Conservation (phyloP, 2,888 invertebrate genomes). For the Clunio marinus region DNA sequence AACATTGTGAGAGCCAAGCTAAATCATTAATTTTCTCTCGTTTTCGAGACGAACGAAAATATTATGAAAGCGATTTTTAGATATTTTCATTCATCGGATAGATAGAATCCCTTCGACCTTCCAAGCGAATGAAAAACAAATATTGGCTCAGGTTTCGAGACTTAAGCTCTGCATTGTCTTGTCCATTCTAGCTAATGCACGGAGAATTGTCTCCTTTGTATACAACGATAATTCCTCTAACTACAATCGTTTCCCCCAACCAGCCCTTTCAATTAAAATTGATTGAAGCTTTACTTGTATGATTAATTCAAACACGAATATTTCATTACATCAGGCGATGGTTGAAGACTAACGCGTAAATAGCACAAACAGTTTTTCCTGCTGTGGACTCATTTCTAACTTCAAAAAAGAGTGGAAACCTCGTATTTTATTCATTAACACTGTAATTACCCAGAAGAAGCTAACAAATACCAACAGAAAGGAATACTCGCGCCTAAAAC, state of each 20-base stretch:
- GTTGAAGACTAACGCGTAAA: not conserved
- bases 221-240: too few relatives aligned
- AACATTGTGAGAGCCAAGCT: not conserved
- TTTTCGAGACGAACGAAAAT: not conserved
- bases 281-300: slow-evolving; percentile 8
- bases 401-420: not conserved
- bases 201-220: too few relatives aligned
- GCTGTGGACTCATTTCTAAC: not conserved
- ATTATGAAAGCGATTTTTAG: too few relatives aligned
- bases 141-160: not conserved
- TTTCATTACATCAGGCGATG: not conserved
- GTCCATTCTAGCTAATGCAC: not conserved
- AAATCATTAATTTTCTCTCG: too few relatives aligned
- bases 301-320: slow-evolving; percentile 19
- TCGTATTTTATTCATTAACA: slow-evolving; percentile 23
- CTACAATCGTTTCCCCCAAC: not conserved
- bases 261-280: slow-evolving; percentile 5
- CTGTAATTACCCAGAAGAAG: slow-evolving; percentile 18
- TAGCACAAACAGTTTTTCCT: not conserved
- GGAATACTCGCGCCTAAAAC: slow-evolving; percentile 9
- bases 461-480: not conserved
- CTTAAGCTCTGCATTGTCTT: not conserved
- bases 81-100: too few relatives aligned
- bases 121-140: slow-evolving; percentile 3
- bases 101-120: too few relatives aligned